These are phyloP conservation scores for Cancer borealis DNA, from an alignment of 2,888 invertebrate genomes.

Conservation along the genomic window DNA sequence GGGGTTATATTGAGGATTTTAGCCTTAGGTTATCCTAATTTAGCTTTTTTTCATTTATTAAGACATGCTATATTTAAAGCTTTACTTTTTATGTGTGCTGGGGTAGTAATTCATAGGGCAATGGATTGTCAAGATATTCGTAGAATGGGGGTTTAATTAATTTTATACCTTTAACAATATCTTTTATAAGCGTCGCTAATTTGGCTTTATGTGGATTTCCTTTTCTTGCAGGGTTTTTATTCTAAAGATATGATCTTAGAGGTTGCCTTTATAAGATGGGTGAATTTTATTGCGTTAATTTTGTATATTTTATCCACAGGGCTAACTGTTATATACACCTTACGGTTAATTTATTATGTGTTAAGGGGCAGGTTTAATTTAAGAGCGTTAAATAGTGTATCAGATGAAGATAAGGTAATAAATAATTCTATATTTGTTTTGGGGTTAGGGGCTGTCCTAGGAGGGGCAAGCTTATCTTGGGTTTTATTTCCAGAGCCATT, in stretches of 20 bases:
- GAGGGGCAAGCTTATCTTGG: not conserved
- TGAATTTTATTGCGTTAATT: conserved; percentile 80
- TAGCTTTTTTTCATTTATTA: conserved; percentile 87
- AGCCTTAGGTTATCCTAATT: conserved; percentile 82
- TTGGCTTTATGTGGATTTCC: conserved; percentile 85
- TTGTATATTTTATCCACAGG: conserved; percentile 30
- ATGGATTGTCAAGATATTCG: conserved; percentile 86
- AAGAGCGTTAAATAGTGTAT: not conserved
- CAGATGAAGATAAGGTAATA: conserved; percentile 31
- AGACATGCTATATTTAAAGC: too few species aligned
- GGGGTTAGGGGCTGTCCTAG: not conserved
- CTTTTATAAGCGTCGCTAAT: conserved; percentile 83
- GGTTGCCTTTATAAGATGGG: conserved; percentile 82
- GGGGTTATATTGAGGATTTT: conserved; percentile 87
- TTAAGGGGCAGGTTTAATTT: conserved; percentile 33
- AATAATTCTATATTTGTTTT: conserved; percentile 2
- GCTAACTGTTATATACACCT: conserved; percentile 29
- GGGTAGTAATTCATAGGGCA: conserved; percentile 85
- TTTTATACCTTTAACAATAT: conserved; percentile 82
- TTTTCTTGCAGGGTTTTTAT: too few species aligned
- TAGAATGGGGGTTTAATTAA: conserved; percentile 82
- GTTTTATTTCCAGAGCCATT: conserved; percentile 39
- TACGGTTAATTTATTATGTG: not conserved
- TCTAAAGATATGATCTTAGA: too few species aligned
- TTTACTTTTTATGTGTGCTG: conserved; percentile 87